Conservation (phyloP, 2,797 vertebrate genomes). For the Petrocephalus schoutedeni region DNA sequence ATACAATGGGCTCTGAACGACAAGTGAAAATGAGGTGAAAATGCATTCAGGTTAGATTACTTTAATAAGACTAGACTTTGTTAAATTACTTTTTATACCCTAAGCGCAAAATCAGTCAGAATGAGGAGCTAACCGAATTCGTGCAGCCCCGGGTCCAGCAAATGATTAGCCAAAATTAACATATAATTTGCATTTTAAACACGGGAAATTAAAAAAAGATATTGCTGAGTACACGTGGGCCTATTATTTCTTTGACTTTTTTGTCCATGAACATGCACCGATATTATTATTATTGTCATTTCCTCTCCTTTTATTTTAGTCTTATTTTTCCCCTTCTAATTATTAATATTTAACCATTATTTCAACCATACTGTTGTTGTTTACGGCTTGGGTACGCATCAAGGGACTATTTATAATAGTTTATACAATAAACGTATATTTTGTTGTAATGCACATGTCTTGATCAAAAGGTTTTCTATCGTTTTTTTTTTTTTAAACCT, state of each 20-base stretch:
- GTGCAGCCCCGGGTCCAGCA: conserved; percentile 56
- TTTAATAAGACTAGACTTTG: conserved; percentile 64
- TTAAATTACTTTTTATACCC: conserved; percentile 66
- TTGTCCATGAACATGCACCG: conserved; percentile 16
- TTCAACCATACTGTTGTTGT: conserved; percentile 15
- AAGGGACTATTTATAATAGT: not conserved
- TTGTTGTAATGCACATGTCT: not conserved
- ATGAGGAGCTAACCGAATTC: conserved; percentile 50
- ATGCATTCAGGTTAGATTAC: conserved; percentile 53
- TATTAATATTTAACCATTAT: conserved; percentile 18
- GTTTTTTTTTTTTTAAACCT: not conserved
- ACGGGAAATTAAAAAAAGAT: conserved; percentile 33
- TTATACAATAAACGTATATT: not conserved
- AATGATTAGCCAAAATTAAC: conserved; percentile 69
- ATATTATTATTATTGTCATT: not conserved
- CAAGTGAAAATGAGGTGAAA: conserved; percentile 46
- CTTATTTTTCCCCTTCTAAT: not conserved
- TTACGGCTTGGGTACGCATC: not conserved
- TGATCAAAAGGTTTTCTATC: not conserved
- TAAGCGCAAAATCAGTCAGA: conserved; percentile 59
- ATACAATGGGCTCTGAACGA: conserved; percentile 33
- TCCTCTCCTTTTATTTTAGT: not conserved
- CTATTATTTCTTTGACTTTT: conserved; percentile 29
- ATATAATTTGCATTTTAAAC: conserved; percentile 67
- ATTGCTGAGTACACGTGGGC: conserved; percentile 10